Evolutionary conservation across 2,797 vertebrate genomes (phyloP).

Genomic region (Notolabrus celidotus): DNA sequence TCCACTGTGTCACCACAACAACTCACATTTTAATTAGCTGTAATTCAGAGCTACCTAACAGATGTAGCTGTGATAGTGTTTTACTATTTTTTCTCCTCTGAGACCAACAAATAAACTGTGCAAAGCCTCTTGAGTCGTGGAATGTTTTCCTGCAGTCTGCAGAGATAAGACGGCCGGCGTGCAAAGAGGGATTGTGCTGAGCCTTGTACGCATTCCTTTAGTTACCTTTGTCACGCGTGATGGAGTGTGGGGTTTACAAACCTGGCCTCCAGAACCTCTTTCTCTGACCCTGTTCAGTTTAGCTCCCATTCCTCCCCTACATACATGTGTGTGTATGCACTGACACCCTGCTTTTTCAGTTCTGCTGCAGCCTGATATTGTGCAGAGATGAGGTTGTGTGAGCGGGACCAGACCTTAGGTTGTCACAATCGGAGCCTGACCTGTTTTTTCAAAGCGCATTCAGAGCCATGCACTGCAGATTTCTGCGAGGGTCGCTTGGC

Average conservation of each 20-base stretch:
- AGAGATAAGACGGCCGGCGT: slow-evolving; percentile 59
- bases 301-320: slow-evolving; percentile 38
- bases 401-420: slow-evolving; percentile 73
- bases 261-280: slow-evolving; percentile 68
- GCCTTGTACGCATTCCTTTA: slow-evolving; percentile 70
- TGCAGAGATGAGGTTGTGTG: slow-evolving; percentile 69
- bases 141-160: slow-evolving; percentile 53
- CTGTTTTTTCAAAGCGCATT: slow-evolving; percentile 57
- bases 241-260: slow-evolving; percentile 76
- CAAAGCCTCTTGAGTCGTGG: slow-evolving; percentile 53
- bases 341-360: slow-evolving; percentile 60
- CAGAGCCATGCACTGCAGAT: slow-evolving; percentile 53
- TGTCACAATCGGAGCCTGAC: slow-evolving; percentile 69
- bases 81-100: slow-evolving; percentile 16
- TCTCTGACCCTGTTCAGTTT: slow-evolving; percentile 70
- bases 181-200: slow-evolving; percentile 54
- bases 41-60: slow-evolving; percentile 15
- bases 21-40: slow-evolving; percentile 17
- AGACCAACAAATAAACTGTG: slow-evolving; percentile 55
- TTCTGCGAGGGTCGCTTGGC: slow-evolving; percentile 39
- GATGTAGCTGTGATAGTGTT: slow-evolving; percentile 26
- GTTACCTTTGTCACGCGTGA: slow-evolving; percentile 80
- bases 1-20: neutral
- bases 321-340: slow-evolving; percentile 26
- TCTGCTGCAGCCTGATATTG: slow-evolving; percentile 70